Evolutionary conservation across 2,113 vertebrate species (phyloP), one percentile per base, ranked within the genome.

Genomic region (Myxocyprinus asiaticus): DNA sequence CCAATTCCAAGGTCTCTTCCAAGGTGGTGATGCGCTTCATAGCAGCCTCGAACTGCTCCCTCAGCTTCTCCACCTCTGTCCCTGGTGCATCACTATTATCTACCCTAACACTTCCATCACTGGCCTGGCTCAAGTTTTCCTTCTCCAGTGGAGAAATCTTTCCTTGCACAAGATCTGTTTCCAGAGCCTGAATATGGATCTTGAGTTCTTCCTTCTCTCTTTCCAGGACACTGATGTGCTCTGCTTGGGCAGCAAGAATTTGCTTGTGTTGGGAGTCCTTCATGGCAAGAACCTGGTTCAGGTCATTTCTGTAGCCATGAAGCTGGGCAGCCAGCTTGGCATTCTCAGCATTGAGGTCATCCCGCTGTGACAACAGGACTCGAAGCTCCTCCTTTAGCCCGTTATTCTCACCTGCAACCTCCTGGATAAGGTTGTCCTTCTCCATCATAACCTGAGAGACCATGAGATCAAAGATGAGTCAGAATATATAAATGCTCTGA

Each of bases 181-280:
- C 48, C 7, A 15, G 17, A 10, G 75, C 82, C 72, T 73, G 80
- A 2, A 92, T 64, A 76, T 83, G 87, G 47, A 53, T 78, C 83
- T 94, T 91, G 55, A 92, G 15, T 8, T 86, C 51, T 7, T 85
- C 75, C 10, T 87, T 91, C 55, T 95, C 91, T 63, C 80, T 90
- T 83, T 96, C 94, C 83, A 99, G 89, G 10, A 90, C 81, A 0
- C 90, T 82, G 66, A 95, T 94, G 1, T 78, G 91, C 79, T 95
- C 93, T 12, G 92, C 87, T 78, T 98, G 96, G 3, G 86, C 88
- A 9, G 93, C 90, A 78, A 97, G 93, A 7, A 97, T 93, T n/a
- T 96, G 94, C 72, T 95, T 97, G 83, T 97, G 96, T 44, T 99
- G 98, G 4, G 89, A 94, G 65, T 99, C 98, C 89, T 99, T 99